A percentile compares a stretch with the other conserved stretches of the same genome.
Evolutionary conservation across 2,113 vertebrate species (phyloP).

Genomic region (Onychorhynchus coronatus): DNA sequence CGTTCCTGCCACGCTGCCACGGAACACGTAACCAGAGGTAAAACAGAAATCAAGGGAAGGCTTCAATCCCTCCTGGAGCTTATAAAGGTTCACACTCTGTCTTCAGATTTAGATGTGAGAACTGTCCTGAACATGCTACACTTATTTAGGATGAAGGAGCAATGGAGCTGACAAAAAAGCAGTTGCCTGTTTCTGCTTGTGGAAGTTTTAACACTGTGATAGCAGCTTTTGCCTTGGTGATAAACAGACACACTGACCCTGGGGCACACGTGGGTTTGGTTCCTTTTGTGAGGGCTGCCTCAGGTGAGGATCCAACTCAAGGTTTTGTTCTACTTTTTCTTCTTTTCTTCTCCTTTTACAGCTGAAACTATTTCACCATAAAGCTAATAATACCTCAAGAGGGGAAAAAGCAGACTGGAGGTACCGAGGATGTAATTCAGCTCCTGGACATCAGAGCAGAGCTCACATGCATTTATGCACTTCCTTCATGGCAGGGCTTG

Average conservation of each 20-base stretch:
- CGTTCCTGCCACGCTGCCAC: neutral
- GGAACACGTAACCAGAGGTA: neutral
- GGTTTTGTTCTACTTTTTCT: neutral
- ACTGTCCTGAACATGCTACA: neutral
- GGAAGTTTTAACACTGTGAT: neutral
- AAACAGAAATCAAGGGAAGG: neutral
- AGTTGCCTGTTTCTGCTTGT: neutral
- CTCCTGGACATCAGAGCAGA: neutral
- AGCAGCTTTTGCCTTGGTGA: neutral
- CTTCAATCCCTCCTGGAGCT: constrained; percentile 6
- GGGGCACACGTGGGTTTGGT: neutral
- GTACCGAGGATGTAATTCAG: neutral
- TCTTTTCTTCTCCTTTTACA: neutral
- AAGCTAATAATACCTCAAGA: neutral
- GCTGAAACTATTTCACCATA: neutral
- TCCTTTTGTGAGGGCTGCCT: neutral
- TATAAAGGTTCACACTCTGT: neutral
- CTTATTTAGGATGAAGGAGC: neutral
- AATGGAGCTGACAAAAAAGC: neutral
- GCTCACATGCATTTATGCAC: neutral
- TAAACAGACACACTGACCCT: neutral
- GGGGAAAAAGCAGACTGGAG: neutral
- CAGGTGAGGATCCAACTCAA: neutral
- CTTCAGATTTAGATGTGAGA: neutral
- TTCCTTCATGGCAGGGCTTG: neutral